These are phyloP conservation scores for Mormyrops boulengeri DNA, from an alignment of 2,797 vertebrate genomes.

Conservation along the genomic window DNA sequence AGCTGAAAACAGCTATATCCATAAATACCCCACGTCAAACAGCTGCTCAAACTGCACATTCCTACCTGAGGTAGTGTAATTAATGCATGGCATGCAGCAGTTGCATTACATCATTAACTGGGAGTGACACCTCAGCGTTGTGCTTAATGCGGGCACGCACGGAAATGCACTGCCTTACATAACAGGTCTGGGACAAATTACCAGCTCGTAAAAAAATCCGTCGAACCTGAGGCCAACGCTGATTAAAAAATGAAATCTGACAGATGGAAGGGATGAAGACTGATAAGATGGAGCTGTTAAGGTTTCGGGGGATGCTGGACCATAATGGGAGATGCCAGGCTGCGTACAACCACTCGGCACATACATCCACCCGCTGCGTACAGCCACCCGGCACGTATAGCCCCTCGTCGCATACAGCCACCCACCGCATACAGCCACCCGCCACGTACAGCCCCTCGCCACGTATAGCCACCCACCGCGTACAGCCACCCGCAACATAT, in stretches of 20 bases:
- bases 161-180: neutral
- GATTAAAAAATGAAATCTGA: neutral
- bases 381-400: too few relatives aligned
- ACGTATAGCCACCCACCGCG: too few relatives aligned
- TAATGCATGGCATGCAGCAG: neutral
- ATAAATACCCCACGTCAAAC: neutral
- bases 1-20: neutral
- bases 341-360: slow-evolving; percentile 41
- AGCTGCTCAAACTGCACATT: neutral
- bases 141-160: neutral
- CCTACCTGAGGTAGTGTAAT: neutral
- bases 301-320: slow-evolving; percentile 51
- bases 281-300: neutral
- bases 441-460: too few relatives aligned
- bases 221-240: neutral
- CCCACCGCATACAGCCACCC: too few relatives aligned
- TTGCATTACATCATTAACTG: neutral
- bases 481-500: too few relatives aligned
- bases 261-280: neutral
- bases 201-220: neutral
- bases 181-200: neutral
- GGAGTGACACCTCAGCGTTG: neutral
- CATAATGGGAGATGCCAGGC: slow-evolving; percentile 53
- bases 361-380: too few relatives aligned
- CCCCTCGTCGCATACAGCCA: too few relatives aligned